These are phyloP conservation scores for Acanthisitta chloris DNA, from an alignment of 2,113 vertebrate species.

Conservation along the genomic window DNA sequence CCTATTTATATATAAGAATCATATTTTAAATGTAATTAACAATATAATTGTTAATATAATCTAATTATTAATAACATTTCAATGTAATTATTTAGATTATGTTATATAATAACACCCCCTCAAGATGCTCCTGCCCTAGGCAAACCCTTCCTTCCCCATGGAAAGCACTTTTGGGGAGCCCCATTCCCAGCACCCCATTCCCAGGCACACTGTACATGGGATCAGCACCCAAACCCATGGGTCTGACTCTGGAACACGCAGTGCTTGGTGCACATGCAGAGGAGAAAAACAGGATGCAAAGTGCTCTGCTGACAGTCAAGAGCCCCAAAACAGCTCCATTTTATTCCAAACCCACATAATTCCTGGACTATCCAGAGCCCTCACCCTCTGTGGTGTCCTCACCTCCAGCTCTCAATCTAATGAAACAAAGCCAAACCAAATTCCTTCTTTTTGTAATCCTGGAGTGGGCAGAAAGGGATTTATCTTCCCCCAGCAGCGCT, in stretches of 20 bases:
- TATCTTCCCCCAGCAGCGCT: neutral
- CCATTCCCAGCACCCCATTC: accelerated
- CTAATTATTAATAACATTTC: neutral
- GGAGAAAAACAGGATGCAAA: accelerated
- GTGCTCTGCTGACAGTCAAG: neutral
- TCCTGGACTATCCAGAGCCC: neutral
- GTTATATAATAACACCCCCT: neutral
- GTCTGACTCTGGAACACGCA: accelerated
- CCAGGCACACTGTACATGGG: accelerated
- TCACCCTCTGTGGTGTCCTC: neutral
- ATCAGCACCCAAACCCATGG: neutral
- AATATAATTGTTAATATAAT: neutral
- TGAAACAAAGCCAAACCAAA: neutral
- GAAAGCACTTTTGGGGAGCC: neutral
- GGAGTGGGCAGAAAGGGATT: neutral
- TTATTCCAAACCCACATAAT: neutral
- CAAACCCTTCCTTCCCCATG: neutral
- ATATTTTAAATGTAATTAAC: neutral
- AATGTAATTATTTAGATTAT: accelerated
- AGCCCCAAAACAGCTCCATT: neutral
- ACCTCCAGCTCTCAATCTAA: neutral
- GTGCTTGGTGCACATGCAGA: accelerated
- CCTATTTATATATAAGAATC: neutral
- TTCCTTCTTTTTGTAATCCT: neutral
- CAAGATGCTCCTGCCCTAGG: neutral